These are phyloP conservation scores for Halcyon malimbica DNA, from an alignment of 2,113 vertebrate genomes.

Conservation along the genomic window DNA sequence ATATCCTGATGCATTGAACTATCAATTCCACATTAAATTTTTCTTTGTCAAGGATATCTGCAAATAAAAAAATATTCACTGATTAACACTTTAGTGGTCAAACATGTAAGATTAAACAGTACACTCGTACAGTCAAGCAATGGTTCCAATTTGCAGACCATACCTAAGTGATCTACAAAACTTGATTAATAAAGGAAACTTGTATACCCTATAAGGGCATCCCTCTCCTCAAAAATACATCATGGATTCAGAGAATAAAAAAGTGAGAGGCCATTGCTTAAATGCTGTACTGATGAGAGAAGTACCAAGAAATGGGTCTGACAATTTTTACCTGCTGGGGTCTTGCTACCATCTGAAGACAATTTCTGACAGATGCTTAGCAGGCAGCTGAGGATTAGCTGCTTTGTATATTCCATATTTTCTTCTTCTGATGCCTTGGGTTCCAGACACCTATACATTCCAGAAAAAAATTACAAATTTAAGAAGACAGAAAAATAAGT, in stretches of 20 bases:
- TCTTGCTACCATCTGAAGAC: constrained; percentile 75
- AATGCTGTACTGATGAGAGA: not conserved
- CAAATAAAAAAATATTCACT: not conserved
- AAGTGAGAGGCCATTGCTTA: not conserved
- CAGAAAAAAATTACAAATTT: not conserved
- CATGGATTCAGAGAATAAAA: not conserved
- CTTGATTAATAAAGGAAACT: not conserved
- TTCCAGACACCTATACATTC: constrained; percentile 83
- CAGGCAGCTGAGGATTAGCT: constrained; percentile 92
- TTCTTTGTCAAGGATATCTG: constrained; percentile 89
- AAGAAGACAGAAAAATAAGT: not conserved
- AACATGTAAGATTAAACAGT: not conserved
- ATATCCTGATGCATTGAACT: constrained; percentile 90
- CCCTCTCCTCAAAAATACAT: not conserved
- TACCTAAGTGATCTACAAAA: not conserved
- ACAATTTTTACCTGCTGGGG: constrained; percentile 76
- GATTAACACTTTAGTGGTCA: not conserved
- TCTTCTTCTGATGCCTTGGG: constrained; percentile 66
- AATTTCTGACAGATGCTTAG: constrained; percentile 88
- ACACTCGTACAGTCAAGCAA: not conserved
- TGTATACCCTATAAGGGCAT: not conserved
- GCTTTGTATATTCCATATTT: constrained; percentile 92
- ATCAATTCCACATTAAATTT: constrained; percentile 95
- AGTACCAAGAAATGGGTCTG: not conserved
- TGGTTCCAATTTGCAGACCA: not conserved